These are phyloP conservation scores for Actinostola sp. DNA, from an alignment of 92 coral and sea anemone species.

Conservation along the genomic window DNA sequence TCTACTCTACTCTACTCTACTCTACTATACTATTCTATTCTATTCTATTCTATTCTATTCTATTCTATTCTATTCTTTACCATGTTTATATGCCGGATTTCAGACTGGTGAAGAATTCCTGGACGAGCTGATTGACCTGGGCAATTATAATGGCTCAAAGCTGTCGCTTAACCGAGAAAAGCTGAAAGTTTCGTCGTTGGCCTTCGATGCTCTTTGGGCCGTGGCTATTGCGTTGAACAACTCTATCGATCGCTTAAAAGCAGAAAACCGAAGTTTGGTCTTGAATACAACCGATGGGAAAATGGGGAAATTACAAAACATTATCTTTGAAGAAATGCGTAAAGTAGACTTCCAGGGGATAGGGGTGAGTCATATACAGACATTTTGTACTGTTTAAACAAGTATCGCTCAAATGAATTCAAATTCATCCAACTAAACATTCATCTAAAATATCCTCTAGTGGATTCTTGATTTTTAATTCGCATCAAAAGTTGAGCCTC, in stretches of 20 bases:
- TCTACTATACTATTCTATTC: too few species aligned
- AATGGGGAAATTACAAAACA: background rate
- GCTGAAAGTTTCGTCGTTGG: constrained; percentile 16
- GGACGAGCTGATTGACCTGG: constrained; percentile 5
- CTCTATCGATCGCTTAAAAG: constrained; percentile 26
- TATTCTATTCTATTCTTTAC: too few species aligned
- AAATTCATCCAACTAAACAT: too few species aligned
- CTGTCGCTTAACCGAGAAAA: background rate
- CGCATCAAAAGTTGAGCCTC: too few species aligned
- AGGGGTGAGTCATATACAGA: background rate
- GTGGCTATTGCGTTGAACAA: constrained; percentile 61
- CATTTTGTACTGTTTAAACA: background rate
- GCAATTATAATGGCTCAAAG: background rate
- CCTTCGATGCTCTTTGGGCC: constrained; percentile 77
- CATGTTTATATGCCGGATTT: too few species aligned
- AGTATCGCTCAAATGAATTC: background rate
- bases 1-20: too few species aligned
- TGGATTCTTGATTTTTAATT: too few species aligned
- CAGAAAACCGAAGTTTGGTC: constrained; percentile 9
- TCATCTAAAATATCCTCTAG: too few species aligned
- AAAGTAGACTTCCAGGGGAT: constrained; percentile 13
- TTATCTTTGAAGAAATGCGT: background rate
- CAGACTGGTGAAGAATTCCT: constrained; percentile 19
- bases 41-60: too few species aligned
- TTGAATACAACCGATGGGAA: too few species aligned